Conservation (phyloP, 2,888 invertebrate species). For the Neria commutata region DNA sequence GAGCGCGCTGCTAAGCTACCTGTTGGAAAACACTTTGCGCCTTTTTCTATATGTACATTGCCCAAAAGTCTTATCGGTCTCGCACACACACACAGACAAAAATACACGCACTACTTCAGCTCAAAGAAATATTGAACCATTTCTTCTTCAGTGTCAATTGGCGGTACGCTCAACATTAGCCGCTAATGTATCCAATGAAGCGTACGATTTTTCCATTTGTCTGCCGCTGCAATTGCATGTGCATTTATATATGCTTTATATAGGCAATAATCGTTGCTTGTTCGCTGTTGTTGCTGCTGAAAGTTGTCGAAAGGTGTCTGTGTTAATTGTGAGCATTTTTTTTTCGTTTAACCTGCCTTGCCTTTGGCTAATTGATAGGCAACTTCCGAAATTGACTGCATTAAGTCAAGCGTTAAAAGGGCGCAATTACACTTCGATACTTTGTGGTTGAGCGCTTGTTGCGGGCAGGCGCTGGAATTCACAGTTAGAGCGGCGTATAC, state of each 20-base stretch:
- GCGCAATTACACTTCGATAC: neutral
- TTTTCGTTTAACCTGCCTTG: neutral
- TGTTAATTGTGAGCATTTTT: neutral
- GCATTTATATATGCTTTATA: neutral
- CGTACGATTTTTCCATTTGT: slow-evolving; percentile 1
- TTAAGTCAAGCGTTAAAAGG: neutral
- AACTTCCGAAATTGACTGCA: neutral
- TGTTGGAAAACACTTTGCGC: no score
- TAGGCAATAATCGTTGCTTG: no score
- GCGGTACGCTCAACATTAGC: neutral
- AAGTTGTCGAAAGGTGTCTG: neutral
- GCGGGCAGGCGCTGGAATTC: no score
- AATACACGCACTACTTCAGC: no score
- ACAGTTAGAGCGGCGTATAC: slow-evolving; percentile 7
- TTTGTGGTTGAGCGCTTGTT: no score
- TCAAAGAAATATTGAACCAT: no score
- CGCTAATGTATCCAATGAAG: neutral
- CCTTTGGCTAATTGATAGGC: neutral
- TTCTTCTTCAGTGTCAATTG: neutral
- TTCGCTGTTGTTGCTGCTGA: no score
- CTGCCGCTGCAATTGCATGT: neutral
- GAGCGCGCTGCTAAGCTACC: no score
- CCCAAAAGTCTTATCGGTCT: no score
- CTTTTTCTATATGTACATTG: no score
- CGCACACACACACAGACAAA: no score